Conservation (phyloP, 2,797 vertebrate species). For the Acropternis orthonyx region DNA sequence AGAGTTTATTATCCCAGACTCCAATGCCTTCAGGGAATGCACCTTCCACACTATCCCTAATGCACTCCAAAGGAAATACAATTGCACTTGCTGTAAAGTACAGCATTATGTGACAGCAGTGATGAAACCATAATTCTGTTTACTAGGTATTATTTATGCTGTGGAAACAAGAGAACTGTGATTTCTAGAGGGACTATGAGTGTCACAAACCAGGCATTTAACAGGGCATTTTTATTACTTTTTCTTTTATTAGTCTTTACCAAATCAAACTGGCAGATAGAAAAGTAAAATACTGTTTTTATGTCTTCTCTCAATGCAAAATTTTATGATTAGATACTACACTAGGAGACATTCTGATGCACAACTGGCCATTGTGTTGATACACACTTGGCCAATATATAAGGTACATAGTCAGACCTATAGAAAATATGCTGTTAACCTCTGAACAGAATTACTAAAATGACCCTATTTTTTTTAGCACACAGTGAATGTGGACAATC, state of each 20-base stretch:
- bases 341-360: background rate
- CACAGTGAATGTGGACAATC: background rate
- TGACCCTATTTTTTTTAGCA: background rate
- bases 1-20: slow-evolving; percentile 59
- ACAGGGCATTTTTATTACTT: slow-evolving; percentile 45
- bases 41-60: slow-evolving; percentile 42
- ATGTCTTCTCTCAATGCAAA: slow-evolving; percentile 5
- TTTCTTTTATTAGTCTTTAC: slow-evolving; percentile 50
- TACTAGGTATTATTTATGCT: slow-evolving; percentile 55
- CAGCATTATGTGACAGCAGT: slow-evolving; percentile 44
- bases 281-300: slow-evolving; percentile 43
- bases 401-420: background rate
- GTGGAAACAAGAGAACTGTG: slow-evolving; percentile 29
- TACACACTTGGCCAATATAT: background rate
- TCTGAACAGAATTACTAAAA: background rate
- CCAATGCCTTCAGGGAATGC: slow-evolving; percentile 37
- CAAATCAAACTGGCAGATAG: slow-evolving; percentile 24
- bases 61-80: slow-evolving; percentile 58
- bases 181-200: slow-evolving; percentile 31
- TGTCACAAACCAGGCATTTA: slow-evolving; percentile 60
- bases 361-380: background rate
- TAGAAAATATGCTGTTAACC: background rate
- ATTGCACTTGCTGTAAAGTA: slow-evolving; percentile 47
- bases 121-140: slow-evolving; percentile 64
- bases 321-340: slow-evolving; percentile 34